phyloP scores from a whole-genome alignment of 2,888 invertebrate species.

The Ptilodon capucinus region DNA sequence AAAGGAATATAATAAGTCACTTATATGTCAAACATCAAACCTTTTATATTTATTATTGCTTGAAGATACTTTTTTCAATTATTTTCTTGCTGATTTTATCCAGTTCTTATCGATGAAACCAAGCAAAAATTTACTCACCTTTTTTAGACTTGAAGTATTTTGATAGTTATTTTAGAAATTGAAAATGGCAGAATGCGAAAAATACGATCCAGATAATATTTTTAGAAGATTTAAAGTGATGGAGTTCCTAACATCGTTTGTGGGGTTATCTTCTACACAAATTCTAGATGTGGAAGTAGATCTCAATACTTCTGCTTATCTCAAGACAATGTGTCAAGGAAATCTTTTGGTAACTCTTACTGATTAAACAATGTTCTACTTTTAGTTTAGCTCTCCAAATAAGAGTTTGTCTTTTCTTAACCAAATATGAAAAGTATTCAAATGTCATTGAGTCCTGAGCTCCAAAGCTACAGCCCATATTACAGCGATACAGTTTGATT shows the following conservation, averaged over 20 bases:
- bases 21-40: too few species aligned
- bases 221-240: slow-evolving; percentile 64
- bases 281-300: slow-evolving; percentile 58
- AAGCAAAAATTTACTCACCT: too few species aligned
- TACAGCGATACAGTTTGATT: neutral
- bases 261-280: slow-evolving; percentile 56
- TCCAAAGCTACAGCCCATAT: too few species aligned
- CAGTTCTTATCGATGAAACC: too few species aligned
- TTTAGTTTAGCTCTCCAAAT: neutral
- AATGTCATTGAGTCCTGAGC: neutral
- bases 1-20: too few species aligned
- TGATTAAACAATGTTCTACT: neutral
- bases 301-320: slow-evolving; percentile 56
- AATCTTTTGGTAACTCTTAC: slow-evolving; percentile 52
- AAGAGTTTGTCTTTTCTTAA: too few species aligned
- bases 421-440: too few species aligned
- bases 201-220: slow-evolving; percentile 57
- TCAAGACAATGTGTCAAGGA: slow-evolving; percentile 63
- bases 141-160: neutral
- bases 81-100: too few species aligned
- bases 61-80: too few species aligned
- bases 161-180: neutral
- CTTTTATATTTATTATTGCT: too few species aligned
- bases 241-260: slow-evolving; percentile 68
- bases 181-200: slow-evolving; percentile 42